Base-by-base conservation (phyloP, 2,797 vertebrate species). In the Dipus sagitta region DNA sequence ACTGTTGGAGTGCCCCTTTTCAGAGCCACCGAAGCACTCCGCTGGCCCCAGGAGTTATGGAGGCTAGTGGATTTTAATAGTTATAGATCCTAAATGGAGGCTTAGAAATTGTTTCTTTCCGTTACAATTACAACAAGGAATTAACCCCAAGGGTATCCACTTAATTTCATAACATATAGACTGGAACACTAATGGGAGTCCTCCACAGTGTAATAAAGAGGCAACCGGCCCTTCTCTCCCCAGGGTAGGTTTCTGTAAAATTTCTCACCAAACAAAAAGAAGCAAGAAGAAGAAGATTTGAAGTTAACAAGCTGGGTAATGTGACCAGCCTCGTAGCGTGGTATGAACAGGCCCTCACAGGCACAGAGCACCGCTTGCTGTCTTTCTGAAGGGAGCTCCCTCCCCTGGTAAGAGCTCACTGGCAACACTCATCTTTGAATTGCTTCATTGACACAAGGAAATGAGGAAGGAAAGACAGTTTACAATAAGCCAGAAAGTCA, bases 111-210 rank as follows among this genome's bases (percentile, higher is more conserved):
- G 98, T 98, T 98, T 98, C 97, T 98, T 98, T 98, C 98, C 98
- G 98, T 98, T 98, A 98, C 98, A 98, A 97, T 98, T 98, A 98
- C 98, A 98, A 98, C 97, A 97, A 98, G 98, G 97, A 98, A 98
- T 98, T 98, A 98, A 98, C 98, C 98, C 98, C 98, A 97, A 98
- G 98, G 98, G 98, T 98, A 98, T 97, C 98, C 97, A 98, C 97
- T 98, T 98, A 98, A 98, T 98, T 98, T 98, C 98, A 98, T 98
- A 98, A 98, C 98, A 98, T 98, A 98, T 98, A 98, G 98, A 98
- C 98, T 98, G 98, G 98, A 98, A 98, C 97, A 89, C 97, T 98
- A 98, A 98, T 97, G 97, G 97, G 98, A 96, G 95, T 98, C 96
- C 97, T 98, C 97, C 97, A 97, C 98, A 97, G 97, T 97, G 97